phyloP scores from a whole-genome alignment of 2,888 invertebrate genomes.

The Lithosia quadra region DNA sequence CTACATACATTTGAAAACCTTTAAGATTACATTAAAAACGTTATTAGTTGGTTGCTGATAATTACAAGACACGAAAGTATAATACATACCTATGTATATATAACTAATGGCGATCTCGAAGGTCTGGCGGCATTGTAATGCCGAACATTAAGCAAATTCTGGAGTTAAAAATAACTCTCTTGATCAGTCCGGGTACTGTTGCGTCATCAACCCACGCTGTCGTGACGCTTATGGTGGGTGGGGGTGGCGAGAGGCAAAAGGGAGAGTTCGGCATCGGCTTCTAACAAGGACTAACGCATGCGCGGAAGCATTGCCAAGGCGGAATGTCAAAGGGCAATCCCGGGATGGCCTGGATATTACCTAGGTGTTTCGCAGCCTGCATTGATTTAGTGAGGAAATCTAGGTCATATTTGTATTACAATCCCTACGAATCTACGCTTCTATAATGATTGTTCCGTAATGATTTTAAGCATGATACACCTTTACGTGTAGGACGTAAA shows the following conservation, averaged over 20 bases:
- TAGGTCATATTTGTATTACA: conserved; percentile 22
- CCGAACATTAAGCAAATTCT: conserved; percentile 51
- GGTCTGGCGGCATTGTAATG: conserved; percentile 34
- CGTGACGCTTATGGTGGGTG: conserved; percentile 47
- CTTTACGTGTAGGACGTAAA: conserved; percentile 14
- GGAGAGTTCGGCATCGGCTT: conserved; percentile 36
- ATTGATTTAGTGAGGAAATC: conserved; percentile 61
- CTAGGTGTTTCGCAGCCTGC: conserved; percentile 65
- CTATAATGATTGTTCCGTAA: conserved; percentile 15
- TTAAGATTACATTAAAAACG: neutral
- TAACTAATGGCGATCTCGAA: conserved; percentile 4
- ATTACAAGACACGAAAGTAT: conserved; percentile 9
- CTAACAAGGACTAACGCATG: conserved; percentile 64
- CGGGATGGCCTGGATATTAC: conserved; percentile 66
- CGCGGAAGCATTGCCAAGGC: conserved; percentile 66
- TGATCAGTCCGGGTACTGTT: conserved; percentile 63
- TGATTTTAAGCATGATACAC: neutral
- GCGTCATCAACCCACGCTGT: conserved; percentile 77
- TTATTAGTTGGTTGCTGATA: too few relatives aligned
- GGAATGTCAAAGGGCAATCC: conserved; percentile 80
- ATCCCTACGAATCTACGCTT: neutral
- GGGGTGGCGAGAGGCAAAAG: conserved; percentile 27
- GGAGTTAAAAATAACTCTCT: conserved; percentile 69
- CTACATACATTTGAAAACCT: neutral
- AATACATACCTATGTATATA: too few relatives aligned